Evolutionary conservation across 2,113 vertebrate genomes (phyloP), one percentile per base, ranked within the genome.

Genomic region (Oenanthe oenanthe): DNA sequence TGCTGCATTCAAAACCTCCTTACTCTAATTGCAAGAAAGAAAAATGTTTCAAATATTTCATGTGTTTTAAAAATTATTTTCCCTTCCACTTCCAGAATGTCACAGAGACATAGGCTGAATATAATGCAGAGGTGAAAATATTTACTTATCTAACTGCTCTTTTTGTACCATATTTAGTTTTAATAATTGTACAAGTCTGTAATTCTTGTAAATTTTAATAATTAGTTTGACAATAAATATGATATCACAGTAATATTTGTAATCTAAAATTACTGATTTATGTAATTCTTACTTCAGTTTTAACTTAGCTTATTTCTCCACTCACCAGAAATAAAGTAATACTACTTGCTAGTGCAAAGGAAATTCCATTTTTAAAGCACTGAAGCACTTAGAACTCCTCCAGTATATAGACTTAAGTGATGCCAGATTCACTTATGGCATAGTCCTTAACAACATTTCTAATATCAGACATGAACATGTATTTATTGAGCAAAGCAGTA

Each of bases 291-390:
- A 50, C 26, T 85, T 80, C 13, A 56, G 13, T 62, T 78, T 78
- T 65, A 65, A 63, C 57, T 78, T 48, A 26, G 17, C 4, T 65
- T 88, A 61, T 63, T 75, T 89, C 21, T 17, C n/a, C 21, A 19
- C 9, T 9, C 28, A 32, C 14, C 53, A 56, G n/a, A 95, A 95
- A 84, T 77, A 80, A 77, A 96, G n/a, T 56, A 36, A 38, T 45
- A 36, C 31, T 87, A 34, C 48, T 75, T 85, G n/a, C 4, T 53
- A 32, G 25, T 47, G 36, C 62, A 84, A 32, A 68, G 61, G 62
- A 82, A 76, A 89, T 47, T 65, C 43, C 16, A 61, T 68, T 92
- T 91, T 89, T 60, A 75, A 89, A 95, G 80, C 68, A 53, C 22
- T 40, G 50, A 66, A 50, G 42, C 38, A 67, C 51, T 73, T 81